These are phyloP conservation scores for Lepidurus packardi DNA, from an alignment of 1,140 invertebrate species.

Conservation along the genomic window DNA sequence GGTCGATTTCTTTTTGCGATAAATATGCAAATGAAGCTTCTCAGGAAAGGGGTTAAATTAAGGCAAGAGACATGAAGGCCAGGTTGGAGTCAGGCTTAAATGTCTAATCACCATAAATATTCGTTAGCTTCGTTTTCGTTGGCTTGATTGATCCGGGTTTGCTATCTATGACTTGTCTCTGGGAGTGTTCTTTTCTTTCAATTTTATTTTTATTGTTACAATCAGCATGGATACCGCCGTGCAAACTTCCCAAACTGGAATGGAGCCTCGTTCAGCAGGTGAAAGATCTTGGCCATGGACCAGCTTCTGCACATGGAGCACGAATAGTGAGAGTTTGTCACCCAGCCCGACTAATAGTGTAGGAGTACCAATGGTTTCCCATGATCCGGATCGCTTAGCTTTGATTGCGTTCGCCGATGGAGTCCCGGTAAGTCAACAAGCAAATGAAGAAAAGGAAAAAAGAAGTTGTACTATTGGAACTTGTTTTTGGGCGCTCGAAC, in stretches of 20 bases:
- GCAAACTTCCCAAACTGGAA: constrained; percentile 13
- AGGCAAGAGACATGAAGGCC: too few relatives aligned
- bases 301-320: not conserved
- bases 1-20: too few relatives aligned
- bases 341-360: not conserved
- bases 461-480: not conserved
- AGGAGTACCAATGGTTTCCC: constrained; percentile 6
- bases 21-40: too few relatives aligned
- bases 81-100: too few relatives aligned
- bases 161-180: not conserved
- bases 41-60: too few relatives aligned
- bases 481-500: not conserved
- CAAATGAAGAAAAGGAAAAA: not conserved
- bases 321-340: not conserved
- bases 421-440: constrained; percentile 40
- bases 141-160: too few relatives aligned
- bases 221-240: not conserved
- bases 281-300: constrained; percentile 14
- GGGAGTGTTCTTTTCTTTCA: not conserved
- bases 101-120: too few relatives aligned
- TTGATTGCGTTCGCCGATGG: constrained; percentile 50
- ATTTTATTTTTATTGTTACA: not conserved
- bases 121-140: too few relatives aligned
- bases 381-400: constrained; percentile 46
- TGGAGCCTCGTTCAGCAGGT: not conserved